A percentile compares a stretch with the other conserved stretches of the same genome.
phyloP scores from a whole-genome alignment of 2,113 vertebrate genomes.

The Phalacrocorax carbo region DNA sequence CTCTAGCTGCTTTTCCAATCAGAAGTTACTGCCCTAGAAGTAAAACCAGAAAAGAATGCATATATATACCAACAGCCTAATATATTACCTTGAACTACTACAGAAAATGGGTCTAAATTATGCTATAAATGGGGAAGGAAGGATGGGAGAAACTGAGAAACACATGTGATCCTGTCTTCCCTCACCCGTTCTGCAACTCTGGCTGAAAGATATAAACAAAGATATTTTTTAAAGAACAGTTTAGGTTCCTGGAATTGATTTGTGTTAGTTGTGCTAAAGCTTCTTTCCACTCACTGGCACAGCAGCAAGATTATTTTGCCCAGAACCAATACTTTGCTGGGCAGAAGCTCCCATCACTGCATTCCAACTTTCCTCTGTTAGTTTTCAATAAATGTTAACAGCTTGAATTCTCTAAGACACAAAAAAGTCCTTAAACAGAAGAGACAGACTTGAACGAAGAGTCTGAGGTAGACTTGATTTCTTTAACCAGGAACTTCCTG shows the following conservation, averaged over 20 bases:
- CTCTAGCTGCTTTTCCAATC: neutral
- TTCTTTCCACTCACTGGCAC: neutral
- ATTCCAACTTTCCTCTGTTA: neutral
- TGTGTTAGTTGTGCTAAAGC: neutral
- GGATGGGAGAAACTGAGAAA: neutral
- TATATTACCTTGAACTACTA: neutral
- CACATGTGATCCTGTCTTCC: neutral
- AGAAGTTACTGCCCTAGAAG: neutral
- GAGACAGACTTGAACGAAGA: too few species aligned
- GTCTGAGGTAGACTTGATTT: too few species aligned
- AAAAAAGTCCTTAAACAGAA: neutral
- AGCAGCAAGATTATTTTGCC: neutral
- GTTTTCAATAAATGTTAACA: neutral
- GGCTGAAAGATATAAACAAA: neutral
- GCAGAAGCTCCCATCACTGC: neutral
- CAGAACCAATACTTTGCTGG: neutral
- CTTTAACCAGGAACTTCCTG: too few species aligned
- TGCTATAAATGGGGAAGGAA: neutral
- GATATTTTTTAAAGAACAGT: neutral
- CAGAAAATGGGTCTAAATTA: neutral
- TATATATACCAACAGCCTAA: neutral
- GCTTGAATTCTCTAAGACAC: neutral
- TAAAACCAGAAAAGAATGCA: neutral
- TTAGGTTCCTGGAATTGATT: neutral
- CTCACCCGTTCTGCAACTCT: neutral